phyloP scores from a whole-genome alignment of 30 jellyfish, hydroid and myxozoan genomes.

The Aurelia aurita complex sp. Pacific region DNA sequence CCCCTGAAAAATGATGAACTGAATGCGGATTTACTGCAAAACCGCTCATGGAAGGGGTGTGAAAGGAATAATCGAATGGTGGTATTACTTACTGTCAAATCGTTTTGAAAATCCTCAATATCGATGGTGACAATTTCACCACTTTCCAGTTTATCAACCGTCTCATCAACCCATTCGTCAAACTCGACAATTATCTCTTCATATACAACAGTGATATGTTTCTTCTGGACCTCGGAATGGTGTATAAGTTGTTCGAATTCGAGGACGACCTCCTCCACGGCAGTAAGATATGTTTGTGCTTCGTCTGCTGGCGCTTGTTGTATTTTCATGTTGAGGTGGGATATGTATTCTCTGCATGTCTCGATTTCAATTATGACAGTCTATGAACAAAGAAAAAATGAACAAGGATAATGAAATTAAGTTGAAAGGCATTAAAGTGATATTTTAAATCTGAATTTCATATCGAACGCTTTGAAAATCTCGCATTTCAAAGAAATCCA shows the following conservation, averaged over 20 bases:
- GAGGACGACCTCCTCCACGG: constrained; percentile 61
- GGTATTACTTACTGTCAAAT: constrained; percentile 59
- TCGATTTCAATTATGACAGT: constrained; percentile 68
- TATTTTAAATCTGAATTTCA: too few relatives aligned
- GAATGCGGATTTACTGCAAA: too few relatives aligned
- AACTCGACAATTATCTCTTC: constrained; percentile 70
- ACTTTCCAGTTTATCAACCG: constrained; percentile 54
- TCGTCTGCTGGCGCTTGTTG: constrained; percentile 82
- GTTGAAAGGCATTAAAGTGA: too few relatives aligned
- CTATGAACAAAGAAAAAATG: constrained; percentile 4
- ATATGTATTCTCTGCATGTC: constrained; percentile 78
- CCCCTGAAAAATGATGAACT: too few relatives aligned
- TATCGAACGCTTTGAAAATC: too few relatives aligned
- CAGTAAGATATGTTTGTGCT: constrained; percentile 64
- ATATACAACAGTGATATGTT: constrained; percentile 64
- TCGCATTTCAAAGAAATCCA: too few relatives aligned
- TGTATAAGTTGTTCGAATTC: constrained; percentile 68
- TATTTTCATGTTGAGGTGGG: constrained; percentile 42
- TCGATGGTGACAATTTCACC: constrained; percentile 85
- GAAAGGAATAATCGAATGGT: too few relatives aligned
- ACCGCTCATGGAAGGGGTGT: too few relatives aligned
- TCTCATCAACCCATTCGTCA: constrained; percentile 74
- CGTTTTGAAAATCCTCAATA: constrained; percentile 78
- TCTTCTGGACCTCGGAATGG: constrained; percentile 73
- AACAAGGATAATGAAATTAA: too few relatives aligned